Evolutionary conservation across 1,140 invertebrate genomes (phyloP).

Genomic region (Drosophila arawakana): DNA sequence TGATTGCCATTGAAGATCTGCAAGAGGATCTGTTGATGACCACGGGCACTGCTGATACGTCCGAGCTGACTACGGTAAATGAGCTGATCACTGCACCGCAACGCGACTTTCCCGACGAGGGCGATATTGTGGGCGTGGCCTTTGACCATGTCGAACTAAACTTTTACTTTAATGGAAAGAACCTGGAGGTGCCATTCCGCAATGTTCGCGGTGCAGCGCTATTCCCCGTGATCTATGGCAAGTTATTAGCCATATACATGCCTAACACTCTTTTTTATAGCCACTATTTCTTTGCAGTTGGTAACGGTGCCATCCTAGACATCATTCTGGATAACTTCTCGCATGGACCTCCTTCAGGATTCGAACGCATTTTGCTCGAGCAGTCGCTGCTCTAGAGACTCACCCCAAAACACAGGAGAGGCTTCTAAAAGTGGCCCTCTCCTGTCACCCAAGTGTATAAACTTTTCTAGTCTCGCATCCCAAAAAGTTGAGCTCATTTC

Average conservation of each 20-base stretch:
- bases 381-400: constrained; percentile 94
- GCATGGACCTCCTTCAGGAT: constrained; percentile 94
- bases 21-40: constrained; percentile 85
- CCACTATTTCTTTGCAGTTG: constrained; percentile 89
- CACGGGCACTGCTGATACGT: constrained; percentile 70
- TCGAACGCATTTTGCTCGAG: constrained; percentile 98
- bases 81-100: constrained; percentile 47
- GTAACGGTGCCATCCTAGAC: constrained; percentile 98
- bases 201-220: constrained; percentile 96
- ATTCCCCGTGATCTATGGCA: constrained; percentile 97
- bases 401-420: neutral
- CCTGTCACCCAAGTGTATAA: constrained; percentile 14
- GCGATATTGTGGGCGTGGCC: constrained; percentile 96
- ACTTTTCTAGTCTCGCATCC: constrained; percentile 56
- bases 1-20: constrained; percentile 83
- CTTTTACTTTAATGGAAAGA: constrained; percentile 97
- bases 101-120: constrained; percentile 91
- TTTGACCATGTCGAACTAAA: constrained; percentile 99
- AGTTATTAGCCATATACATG: constrained; percentile 59
- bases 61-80: constrained; percentile 30
- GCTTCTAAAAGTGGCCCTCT: constrained; percentile 12
- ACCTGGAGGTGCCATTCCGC: constrained; percentile 92
- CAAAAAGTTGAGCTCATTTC: constrained; percentile 1
- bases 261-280: neutral
- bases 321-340: constrained; percentile 95